phyloP scores from a whole-genome alignment of 2,888 invertebrate genomes.

The Andricus curvator region DNA sequence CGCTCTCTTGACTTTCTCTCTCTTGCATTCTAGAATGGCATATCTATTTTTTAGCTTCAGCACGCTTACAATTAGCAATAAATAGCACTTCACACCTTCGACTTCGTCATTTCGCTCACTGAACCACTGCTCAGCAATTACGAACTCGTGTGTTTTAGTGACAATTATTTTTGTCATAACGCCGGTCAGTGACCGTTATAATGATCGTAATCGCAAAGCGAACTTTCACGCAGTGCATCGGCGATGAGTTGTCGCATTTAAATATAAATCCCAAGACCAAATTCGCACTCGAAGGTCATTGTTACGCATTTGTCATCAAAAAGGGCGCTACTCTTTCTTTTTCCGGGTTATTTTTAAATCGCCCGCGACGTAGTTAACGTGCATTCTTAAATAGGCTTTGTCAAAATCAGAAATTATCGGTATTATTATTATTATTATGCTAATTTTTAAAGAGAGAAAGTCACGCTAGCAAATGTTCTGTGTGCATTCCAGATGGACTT shows the following conservation, averaged over 20 bases:
- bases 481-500: not conserved
- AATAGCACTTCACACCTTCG: not conserved
- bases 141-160: not conserved
- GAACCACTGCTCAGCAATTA: not conserved
- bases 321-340: slow-evolving; percentile 34
- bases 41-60: not conserved
- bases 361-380: slow-evolving; percentile 8
- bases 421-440: not conserved
- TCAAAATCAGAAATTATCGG: not conserved
- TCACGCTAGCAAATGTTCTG: not conserved
- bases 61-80: not conserved
- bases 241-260: slow-evolving; percentile 16
- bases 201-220: not conserved
- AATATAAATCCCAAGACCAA: slow-evolving; percentile 29
- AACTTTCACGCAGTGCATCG: slow-evolving; percentile 10
- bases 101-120: not conserved
- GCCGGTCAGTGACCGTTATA: slow-evolving; percentile 21
- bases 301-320: slow-evolving; percentile 33
- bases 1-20: slow-evolving; percentile 14
- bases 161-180: slow-evolving; percentile 23
- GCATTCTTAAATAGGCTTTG: not conserved
- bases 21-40: slow-evolving; percentile 11
- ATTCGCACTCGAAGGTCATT: slow-evolving; percentile 32
- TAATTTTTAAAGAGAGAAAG: not conserved
- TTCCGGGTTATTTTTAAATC: slow-evolving; percentile 31